Base-by-base conservation (phyloP, 2,888 invertebrate species). In the Mesorhabditis spiculigera region DNA sequence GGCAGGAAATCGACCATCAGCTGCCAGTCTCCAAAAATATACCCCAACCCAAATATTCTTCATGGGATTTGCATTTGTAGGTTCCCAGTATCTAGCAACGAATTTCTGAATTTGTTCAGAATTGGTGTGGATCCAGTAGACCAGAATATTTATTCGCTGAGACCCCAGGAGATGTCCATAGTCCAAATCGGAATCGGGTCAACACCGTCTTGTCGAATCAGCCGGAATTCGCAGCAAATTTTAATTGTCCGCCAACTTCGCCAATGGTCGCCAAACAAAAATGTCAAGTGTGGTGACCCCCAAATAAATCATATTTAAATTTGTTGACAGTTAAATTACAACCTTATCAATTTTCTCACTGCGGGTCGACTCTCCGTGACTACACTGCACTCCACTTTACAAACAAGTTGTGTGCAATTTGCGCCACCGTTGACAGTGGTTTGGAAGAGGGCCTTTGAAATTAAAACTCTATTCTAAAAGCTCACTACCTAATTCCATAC, bases 161-260 rank as follows among this genome's bases (percentile, higher is more conserved):
- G 13, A n/a, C 69, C 10, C 65, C 71, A 6, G 13, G 43, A 41
- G 68, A 71, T 8, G 58, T 16, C 10, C 71, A 71, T 50, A 66
- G 66, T 16, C 71, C 71, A 16, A 62, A 70, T 50, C 58, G 45
- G 43, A 45, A 63, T 43, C 50, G 71, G 43, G 71, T 71, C 16
- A 71, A 71, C 67, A 65, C 61, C 4, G 69, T 71, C 6, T 61
- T 71, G 4, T 44, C 66, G 4, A 71, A 71, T 43, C 71, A 71
- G 44, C 71, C 71, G 13, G 69, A 71, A 61, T 71, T 71, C 42
- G 16, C 66, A 16, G 28, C 28, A 42, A 64, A 67, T 13, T 71
- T 71, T 42, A 63, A 69, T 28, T 71, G 71, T 45, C 66, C 68
- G 6, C 13, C 61, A 5, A 50, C 44, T 6, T 68, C 69, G 10